A percentile compares a stretch with the other conserved stretches of the same genome.
Conservation (phyloP, 2,888 invertebrate species). For the Tinea pellionella region DNA sequence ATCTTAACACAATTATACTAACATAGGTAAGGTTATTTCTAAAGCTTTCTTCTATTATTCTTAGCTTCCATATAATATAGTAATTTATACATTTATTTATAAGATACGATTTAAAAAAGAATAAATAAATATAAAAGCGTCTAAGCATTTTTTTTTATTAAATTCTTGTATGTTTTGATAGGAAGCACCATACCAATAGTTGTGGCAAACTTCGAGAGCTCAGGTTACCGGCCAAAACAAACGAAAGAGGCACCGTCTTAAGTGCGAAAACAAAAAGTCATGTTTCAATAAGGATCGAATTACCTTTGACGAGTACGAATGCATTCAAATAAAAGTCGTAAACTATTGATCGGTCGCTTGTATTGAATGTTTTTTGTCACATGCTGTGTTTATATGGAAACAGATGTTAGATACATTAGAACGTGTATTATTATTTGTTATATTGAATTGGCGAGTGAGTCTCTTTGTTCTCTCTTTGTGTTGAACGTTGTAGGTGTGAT, state of each 20-base stretch:
- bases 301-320: slow-evolving; percentile 54
- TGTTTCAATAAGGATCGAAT: slow-evolving; percentile 50
- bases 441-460: neutral
- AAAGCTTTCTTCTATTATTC: too few relatives aligned
- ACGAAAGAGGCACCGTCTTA: slow-evolving; percentile 51
- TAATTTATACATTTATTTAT: neutral
- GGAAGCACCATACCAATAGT: slow-evolving; percentile 66
- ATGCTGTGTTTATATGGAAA: neutral
- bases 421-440: neutral
- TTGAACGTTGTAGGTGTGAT: neutral
- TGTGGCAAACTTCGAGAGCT: slow-evolving; percentile 50
- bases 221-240: slow-evolving; percentile 42
- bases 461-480: neutral
- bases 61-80: too few relatives aligned
- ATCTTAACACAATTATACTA: too few relatives aligned
- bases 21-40: too few relatives aligned
- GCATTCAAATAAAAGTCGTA: slow-evolving; percentile 47
- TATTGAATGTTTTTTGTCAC: neutral
- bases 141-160: neutral
- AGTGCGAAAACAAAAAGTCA: slow-evolving; percentile 65
- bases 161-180: slow-evolving; percentile 45
- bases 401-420: neutral
- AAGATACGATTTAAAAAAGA: neutral
- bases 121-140: too few relatives aligned
- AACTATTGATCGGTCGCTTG: slow-evolving; percentile 7